Evolutionary conservation across 2,113 vertebrate species (phyloP).

Genomic region (Setophaga coronata): DNA sequence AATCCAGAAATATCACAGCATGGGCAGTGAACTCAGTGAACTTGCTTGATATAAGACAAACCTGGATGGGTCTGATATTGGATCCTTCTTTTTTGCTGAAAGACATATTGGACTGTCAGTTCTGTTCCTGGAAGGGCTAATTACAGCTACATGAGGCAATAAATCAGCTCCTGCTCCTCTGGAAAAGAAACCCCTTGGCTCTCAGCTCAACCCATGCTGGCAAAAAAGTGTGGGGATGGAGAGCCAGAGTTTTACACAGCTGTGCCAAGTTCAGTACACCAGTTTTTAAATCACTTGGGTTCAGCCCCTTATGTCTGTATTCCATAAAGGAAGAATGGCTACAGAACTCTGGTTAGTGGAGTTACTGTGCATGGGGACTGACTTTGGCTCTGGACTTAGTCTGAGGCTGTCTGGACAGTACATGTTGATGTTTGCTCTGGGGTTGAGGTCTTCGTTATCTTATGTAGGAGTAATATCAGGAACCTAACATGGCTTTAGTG

Average conservation of each 20-base stretch:
- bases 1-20: not conserved
- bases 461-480: not conserved
- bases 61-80: not conserved
- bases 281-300: not conserved
- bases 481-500: not conserved
- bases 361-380: not conserved
- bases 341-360: not conserved
- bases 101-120: not conserved
- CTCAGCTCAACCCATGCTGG: not conserved
- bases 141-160: not conserved
- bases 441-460: not conserved
- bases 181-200: not conserved
- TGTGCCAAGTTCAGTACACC: not conserved
- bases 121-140: not conserved
- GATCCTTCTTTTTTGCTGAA: not conserved
- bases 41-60: not conserved
- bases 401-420: not conserved
- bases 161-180: not conserved
- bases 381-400: not conserved
- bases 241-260: not conserved
- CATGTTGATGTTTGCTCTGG: accelerated
- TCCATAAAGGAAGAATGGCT: not conserved
- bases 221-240: not conserved
- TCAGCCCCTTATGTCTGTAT: not conserved
- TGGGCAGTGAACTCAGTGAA: not conserved